phyloP scores from a whole-genome alignment of 1,140 invertebrate species.

The Drosophila parabipectinata region DNA sequence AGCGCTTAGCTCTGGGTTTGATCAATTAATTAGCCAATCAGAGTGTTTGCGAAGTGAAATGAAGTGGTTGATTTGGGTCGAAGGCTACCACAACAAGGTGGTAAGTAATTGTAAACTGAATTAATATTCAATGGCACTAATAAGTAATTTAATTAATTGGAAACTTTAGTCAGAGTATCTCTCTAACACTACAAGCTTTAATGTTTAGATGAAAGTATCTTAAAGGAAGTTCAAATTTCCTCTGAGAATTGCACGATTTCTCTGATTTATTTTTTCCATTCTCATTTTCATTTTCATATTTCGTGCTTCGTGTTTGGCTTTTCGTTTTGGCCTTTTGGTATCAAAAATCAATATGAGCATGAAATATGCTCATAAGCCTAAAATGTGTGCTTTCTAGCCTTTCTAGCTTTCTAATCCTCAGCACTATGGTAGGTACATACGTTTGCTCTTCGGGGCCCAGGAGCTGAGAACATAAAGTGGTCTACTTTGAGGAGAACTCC shows the following conservation, averaged over 20 bases:
- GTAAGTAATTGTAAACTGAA: neutral
- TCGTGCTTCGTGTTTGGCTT: slow-evolving; percentile 24
- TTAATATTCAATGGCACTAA: neutral
- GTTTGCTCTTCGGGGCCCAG: slow-evolving; percentile 9
- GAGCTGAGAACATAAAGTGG: slow-evolving; percentile 27
- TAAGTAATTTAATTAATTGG: neutral
- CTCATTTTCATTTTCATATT: slow-evolving; percentile 27
- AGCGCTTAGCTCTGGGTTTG: neutral
- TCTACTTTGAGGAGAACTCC: slow-evolving; percentile 39
- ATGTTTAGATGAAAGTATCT: neutral
- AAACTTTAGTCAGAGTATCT: neutral
- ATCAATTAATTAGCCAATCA: slow-evolving; percentile 11
- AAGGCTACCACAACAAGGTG: neutral
- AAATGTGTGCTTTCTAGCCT: slow-evolving; percentile 18
- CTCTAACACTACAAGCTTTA: too few species aligned
- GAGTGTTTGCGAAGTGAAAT: neutral
- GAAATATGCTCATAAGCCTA: slow-evolving; percentile 41
- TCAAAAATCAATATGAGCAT: slow-evolving; percentile 50
- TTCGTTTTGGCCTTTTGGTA: slow-evolving; percentile 2
- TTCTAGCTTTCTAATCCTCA: slow-evolving; percentile 23
- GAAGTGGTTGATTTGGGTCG: neutral
- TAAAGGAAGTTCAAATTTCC: slow-evolving; percentile 9
- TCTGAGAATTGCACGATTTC: slow-evolving; percentile 15
- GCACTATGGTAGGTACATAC: slow-evolving; percentile 26
- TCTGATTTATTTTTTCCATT: slow-evolving; percentile 13